phyloP scores from a whole-genome alignment of 2,113 vertebrate genomes.

The Forbesichthys papilliferus region DNA sequence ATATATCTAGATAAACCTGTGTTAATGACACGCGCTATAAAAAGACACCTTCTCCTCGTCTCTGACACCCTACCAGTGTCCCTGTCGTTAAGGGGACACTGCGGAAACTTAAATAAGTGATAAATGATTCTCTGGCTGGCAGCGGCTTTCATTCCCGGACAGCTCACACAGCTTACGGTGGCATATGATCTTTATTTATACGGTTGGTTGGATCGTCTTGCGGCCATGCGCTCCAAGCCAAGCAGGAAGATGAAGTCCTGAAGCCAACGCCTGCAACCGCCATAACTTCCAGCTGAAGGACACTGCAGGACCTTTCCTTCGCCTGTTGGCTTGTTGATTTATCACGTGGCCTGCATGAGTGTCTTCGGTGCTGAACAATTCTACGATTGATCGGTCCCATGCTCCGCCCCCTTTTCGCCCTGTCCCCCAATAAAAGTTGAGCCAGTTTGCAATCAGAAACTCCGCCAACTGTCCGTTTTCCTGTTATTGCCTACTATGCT shows the following conservation, averaged over 20 bases:
- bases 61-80: constrained; percentile 62
- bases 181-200: constrained; percentile 75
- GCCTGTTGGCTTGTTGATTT: neutral
- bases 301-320: neutral
- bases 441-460: too few species aligned
- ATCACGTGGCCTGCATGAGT: too few species aligned
- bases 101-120: constrained; percentile 74
- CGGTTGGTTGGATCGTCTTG: constrained; percentile 63
- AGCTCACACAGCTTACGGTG: constrained; percentile 67
- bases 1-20: constrained; percentile 77
- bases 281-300: neutral
- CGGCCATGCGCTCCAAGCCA: constrained; percentile 56
- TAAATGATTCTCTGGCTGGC: constrained; percentile 69
- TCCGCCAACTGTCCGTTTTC: too few species aligned
- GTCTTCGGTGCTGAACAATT: too few species aligned
- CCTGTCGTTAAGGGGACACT: constrained; percentile 57
- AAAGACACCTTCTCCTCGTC: constrained; percentile 73
- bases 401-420: too few species aligned
- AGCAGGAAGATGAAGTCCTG: constrained; percentile 46
- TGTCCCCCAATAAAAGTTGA: too few species aligned
- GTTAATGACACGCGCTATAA: constrained; percentile 77
- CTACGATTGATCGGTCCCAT: too few species aligned
- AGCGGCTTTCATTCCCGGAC: constrained; percentile 58
- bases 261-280: constrained; percentile 12
- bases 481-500: too few species aligned